Percentiles rank a stretch among this genome's conserved stretches.
These are phyloP conservation scores for Prenolepis imparis DNA, from an alignment of 2,888 invertebrate species.

Conservation along the genomic window DNA sequence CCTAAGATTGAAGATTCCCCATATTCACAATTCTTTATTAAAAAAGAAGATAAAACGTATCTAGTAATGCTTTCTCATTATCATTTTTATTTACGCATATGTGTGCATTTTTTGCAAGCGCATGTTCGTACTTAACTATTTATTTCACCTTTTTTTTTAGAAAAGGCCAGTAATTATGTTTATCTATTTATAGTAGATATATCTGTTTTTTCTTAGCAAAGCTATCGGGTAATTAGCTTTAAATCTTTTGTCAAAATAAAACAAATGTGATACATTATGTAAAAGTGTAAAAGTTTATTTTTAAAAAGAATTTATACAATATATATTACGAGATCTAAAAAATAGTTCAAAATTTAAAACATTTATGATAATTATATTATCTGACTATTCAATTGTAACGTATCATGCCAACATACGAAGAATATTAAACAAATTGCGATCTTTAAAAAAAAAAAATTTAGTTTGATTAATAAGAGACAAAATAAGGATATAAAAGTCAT, in stretches of 20 bases:
- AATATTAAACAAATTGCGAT: slow-evolving; percentile 3
- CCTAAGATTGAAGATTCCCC: not conserved
- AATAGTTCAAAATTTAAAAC: slow-evolving; percentile 1
- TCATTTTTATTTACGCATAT: not conserved
- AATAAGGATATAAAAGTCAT: not conserved
- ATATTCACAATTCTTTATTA: not conserved
- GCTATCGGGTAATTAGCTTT: not conserved
- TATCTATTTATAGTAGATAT: not conserved
- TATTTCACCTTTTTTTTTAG: not conserved
- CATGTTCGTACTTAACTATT: not conserved
- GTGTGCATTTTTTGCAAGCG: not conserved
- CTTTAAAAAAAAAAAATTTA: not conserved
- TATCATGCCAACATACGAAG: not conserved
- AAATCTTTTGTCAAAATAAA: slow-evolving; percentile 2
- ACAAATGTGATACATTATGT: not conserved
- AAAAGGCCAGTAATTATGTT: not conserved
- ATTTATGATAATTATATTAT: not conserved
- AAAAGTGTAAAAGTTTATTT: not conserved
- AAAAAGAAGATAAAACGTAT: not conserved
- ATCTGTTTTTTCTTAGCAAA: not conserved
- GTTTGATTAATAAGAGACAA: not conserved
- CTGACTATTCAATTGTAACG: slow-evolving; percentile 6
- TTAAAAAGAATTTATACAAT: not conserved
- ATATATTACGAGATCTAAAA: not conserved
- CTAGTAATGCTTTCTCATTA: not conserved